Conservation (phyloP, 2,888 invertebrate genomes). For the Conomelus anceps region DNA sequence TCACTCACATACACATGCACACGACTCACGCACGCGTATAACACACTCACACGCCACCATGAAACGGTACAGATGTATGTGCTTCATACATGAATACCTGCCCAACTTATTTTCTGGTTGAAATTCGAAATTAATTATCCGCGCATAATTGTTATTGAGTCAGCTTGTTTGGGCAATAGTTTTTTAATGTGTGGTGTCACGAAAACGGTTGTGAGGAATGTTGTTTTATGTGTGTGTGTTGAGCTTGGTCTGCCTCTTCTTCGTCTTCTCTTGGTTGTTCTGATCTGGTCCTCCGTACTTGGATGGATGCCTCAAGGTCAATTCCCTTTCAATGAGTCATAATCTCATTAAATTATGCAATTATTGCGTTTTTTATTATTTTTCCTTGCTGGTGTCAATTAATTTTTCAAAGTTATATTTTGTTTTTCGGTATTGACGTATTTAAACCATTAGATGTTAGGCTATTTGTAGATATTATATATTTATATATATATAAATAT, state of each 20-base stretch:
- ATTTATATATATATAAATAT: too few relatives aligned
- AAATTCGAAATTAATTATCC: not conserved
- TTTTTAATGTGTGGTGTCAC: not conserved
- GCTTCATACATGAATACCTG: too few relatives aligned
- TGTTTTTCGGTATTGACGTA: too few relatives aligned
- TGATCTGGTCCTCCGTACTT: not conserved
- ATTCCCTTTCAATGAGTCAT: not conserved
- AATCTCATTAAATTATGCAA: not conserved
- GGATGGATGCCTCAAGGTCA: not conserved
- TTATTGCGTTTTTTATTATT: not conserved
- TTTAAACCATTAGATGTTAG: too few relatives aligned
- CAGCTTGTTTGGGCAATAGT: not conserved
- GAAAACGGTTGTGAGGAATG: not conserved
- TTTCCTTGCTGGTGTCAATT: too few relatives aligned
- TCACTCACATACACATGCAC: too few relatives aligned
- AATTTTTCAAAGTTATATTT: too few relatives aligned
- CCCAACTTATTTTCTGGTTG: not conserved
- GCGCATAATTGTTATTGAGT: not conserved
- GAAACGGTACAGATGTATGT: too few relatives aligned
- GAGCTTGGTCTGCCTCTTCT: not conserved
- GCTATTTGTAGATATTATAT: too few relatives aligned
- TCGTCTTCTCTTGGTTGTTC: not conserved
- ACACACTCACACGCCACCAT: not conserved
- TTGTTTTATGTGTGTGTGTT: not conserved
- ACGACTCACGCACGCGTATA: not conserved